Evolutionary conservation across 2,113 vertebrate genomes (phyloP).

Genomic region (Pelmatolapia mariae): DNA sequence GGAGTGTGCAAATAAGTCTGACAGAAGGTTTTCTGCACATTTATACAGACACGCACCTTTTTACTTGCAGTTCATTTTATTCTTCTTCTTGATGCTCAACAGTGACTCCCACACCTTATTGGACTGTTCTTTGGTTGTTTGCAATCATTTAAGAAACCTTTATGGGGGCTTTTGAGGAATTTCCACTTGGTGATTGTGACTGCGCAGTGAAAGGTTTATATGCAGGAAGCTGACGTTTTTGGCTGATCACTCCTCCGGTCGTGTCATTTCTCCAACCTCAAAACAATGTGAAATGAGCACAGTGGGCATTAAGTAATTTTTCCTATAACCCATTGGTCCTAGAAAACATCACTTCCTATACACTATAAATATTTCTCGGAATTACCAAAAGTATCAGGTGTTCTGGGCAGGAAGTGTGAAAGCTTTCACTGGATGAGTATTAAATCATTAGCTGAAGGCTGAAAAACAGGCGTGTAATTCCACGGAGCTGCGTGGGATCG

Average conservation of each 20-base stretch:
- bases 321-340: not conserved
- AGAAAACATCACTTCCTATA: not conserved
- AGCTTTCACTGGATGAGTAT: not conserved
- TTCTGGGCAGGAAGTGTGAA: not conserved
- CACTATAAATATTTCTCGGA: not conserved
- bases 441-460: not conserved
- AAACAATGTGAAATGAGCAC: not conserved
- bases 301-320: not conserved
- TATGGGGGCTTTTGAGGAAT: not conserved
- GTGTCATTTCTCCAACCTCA: not conserved
- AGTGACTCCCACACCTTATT: fast-evolving
- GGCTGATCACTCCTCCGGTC: not conserved
- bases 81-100: fast-evolving
- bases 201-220: not conserved
- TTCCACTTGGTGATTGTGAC: not conserved
- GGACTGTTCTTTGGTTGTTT: fast-evolving
- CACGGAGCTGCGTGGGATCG: not conserved
- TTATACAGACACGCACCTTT: not conserved
- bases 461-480: not conserved
- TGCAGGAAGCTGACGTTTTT: not conserved
- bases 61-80: fast-evolving
- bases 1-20: fast-evolving
- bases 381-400: not conserved
- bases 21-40: not conserved
- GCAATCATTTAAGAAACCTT: not conserved